Base-by-base conservation (phyloP, 2,113 vertebrate species). In the Columba livia region DNA sequence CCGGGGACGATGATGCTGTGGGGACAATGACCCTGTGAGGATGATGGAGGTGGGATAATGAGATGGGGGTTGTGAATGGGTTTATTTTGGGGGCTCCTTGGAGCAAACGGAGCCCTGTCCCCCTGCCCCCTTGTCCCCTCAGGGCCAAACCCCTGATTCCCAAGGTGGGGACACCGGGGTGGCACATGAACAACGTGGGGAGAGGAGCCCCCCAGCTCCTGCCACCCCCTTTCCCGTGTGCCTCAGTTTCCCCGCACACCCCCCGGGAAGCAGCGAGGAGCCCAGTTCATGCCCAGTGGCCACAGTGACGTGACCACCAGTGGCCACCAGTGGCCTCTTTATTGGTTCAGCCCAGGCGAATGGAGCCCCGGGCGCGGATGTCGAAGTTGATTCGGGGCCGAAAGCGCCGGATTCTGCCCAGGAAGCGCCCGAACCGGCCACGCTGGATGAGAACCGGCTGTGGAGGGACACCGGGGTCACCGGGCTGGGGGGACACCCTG, bases 331-430 rank as follows among this genome's bases (percentile, higher is more conserved):
- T 3, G 23, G 65, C 32, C 51, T 21, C 56, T 70, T 93, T 92
- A 92, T 94, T 94, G 28, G 2, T 32, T 94, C 86, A 95, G 48
- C 94, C 94, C 3, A 95, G 7, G 6, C 28, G 1, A 11, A 94
- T 0, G 5, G 15, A 10, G 64, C 58, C 42, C 4, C 0, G 2
- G 10, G 31, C 1, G 1, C 0, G 28, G 3, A n/a, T 0, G 1
- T 1, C 0, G 67, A 40, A 11, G 7, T 2, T 54, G 65, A 94
- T 0, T 6, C 0, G 3, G 60, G 87, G 90, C 1, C 79, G 90
- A 8, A 90, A 8, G 2, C 0, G 74, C 9, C 95, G 79, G 7
- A 94, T 1, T 20, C 0, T 48, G 53, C 82, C 0, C 79, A 95
- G 64, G 79, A 94, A 94, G 2, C 94, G 89, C 14, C 94, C 92